Evolutionary conservation across 2,113 vertebrate genomes (phyloP).

Genomic region (Amphiprion ocellaris): DNA sequence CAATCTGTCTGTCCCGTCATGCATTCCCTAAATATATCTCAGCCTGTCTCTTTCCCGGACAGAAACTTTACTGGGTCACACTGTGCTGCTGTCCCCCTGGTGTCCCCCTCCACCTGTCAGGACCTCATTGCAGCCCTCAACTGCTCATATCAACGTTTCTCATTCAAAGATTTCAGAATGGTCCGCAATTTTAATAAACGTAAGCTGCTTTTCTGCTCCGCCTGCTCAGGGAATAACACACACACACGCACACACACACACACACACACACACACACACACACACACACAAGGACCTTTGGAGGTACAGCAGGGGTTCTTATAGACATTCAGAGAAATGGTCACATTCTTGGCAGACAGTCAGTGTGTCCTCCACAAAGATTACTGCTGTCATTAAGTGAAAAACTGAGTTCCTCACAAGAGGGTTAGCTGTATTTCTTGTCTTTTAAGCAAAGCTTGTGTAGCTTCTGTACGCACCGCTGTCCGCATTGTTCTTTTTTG

Average conservation of each 20-base stretch:
- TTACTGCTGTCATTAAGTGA: conserved; percentile 19
- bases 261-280: no score
- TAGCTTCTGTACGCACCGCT: conserved; percentile 26
- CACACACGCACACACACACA: no score
- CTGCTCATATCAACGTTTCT: conserved; percentile 70
- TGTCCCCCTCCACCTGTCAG: conserved; percentile 55
- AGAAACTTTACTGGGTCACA: conserved; percentile 76
- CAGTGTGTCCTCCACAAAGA: conserved; percentile 34
- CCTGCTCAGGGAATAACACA: conserved; percentile 74
- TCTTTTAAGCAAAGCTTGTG: conserved; percentile 22
- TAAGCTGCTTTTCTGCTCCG: conserved; percentile 84
- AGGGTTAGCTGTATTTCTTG: conserved; percentile 26
- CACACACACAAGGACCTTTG: conserved; percentile 31
- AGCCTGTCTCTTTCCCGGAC: conserved; percentile 57
- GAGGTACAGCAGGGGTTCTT: conserved; percentile 36
- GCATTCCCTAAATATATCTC: conserved; percentile 75
- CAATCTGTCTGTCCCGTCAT: conserved; percentile 79
- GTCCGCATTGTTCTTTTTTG: conserved; percentile 58
- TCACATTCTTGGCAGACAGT: conserved; percentile 36
- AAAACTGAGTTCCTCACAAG: conserved; percentile 1
- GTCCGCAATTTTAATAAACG: conserved; percentile 80
- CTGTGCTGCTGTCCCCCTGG: conserved; percentile 63
- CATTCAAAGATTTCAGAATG: conserved; percentile 77
- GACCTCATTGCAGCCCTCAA: conserved; percentile 58
- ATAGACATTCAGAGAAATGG: conserved; percentile 52